Base-by-base conservation (phyloP, 1,140 invertebrate genomes). In the Campoletis sonorensis region DNA sequence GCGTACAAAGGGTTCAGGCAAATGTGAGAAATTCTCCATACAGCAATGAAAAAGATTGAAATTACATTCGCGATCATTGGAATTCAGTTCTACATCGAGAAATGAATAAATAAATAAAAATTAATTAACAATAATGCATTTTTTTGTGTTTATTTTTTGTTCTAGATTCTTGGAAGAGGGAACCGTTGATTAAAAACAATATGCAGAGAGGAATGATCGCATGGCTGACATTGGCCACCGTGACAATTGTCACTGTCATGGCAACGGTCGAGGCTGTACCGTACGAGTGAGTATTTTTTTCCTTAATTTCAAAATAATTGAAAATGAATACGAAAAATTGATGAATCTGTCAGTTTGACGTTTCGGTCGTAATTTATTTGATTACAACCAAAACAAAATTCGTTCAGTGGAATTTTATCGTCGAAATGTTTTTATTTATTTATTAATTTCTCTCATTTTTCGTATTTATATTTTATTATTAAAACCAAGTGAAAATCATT, bases 191-290 rank as follows among this genome's bases (percentile, higher is more conserved):
- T 67, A 79, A 79, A 5, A 64, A 78, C 49, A 82, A 82, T 76
- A 89, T 89, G 88, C 88, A 88, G 81, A 81, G 81, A 67, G 72
- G 85, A 82, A 84, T 87, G 27, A 67, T 86, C 58, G 81, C 82
- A 27, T 88, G 86, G 81, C 79, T 87, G 23, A 79, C 86, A 23
- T 30, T 89, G 67, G 85, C 86, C 10, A 76, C 82, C 33, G 79
- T 86, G 16, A 79, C 79, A 18, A 27, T 86, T 16, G 51, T 85
- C 37, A 76, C 81, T 58, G 18, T 86, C 18, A 79, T 80, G 23
- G 54, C 78, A 51, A 45, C 79, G 54, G 85, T 79, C 26, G 85
- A 87, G 27, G 88, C 88, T 54, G 82, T 84, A 73, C 86, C 88
- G 40, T 87, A 86, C 77, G 81, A 78, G 86, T 87, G 79, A 86